A percentile compares a stretch with the other conserved stretches of the same genome.
These are phyloP conservation scores for Vanacampus margaritifer DNA, from an alignment of 2,113 vertebrate genomes.

Conservation along the genomic window DNA sequence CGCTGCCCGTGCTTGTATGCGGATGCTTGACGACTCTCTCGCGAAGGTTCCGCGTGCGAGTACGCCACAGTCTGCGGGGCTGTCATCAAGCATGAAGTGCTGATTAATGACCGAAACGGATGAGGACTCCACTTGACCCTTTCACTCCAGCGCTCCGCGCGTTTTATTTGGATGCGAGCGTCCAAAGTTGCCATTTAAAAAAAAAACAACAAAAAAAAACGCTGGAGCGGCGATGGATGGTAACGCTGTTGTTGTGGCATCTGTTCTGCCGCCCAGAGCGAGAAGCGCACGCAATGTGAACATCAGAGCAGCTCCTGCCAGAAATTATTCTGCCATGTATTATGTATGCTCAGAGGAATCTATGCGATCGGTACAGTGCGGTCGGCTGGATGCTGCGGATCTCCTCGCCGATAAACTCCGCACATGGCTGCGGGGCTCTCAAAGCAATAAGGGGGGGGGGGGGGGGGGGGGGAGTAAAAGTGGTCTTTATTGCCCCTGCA, in stretches of 20 bases:
- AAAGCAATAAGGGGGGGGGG: conserved; percentile 9
- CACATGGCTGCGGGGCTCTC: conserved; percentile 2
- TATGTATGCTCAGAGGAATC: conserved; percentile 60
- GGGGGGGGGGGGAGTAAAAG: conserved; percentile 34
- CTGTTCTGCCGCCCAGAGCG: conserved; percentile 58
- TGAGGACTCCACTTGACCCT: conserved; percentile 59
- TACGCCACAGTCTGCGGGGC: conserved; percentile 25
- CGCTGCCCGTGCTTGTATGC: conserved; percentile 27
- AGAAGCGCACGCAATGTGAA: conserved; percentile 54
- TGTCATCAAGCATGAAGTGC: conserved; percentile 59
- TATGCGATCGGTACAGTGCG: conserved; percentile 28
- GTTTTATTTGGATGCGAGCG: conserved; percentile 13
- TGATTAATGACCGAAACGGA: conserved; percentile 62
- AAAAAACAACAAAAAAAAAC: too few relatives aligned
- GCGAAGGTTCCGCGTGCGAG: conserved; percentile 13
- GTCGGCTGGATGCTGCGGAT: conserved; percentile 28
- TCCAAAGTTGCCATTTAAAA: background rate
- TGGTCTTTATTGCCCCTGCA: conserved; percentile 60
- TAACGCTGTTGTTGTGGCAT: conserved; percentile 55
- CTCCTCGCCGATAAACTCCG: conserved; percentile 13
- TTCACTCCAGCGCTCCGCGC: conserved; percentile 39
- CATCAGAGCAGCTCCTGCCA: conserved; percentile 55
- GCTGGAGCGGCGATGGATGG: conserved; percentile 34
- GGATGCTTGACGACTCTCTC: conserved; percentile 7
- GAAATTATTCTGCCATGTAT: conserved; percentile 57